Evolutionary conservation across 2,888 invertebrate species (phyloP).

Genomic region (Mythimna albipuncta): DNA sequence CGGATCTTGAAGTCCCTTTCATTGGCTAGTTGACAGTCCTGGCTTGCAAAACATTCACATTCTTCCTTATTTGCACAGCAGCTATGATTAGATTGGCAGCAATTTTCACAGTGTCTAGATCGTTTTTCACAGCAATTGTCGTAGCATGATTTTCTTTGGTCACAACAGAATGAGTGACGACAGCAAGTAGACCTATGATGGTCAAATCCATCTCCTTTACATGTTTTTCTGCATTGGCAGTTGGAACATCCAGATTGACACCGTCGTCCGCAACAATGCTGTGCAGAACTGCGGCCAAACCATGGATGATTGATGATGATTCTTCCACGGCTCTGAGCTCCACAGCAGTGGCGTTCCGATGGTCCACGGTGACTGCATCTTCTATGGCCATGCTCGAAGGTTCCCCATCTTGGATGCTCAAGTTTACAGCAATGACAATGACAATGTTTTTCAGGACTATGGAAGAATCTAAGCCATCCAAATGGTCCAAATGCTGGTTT

Average conservation of each 20-base stretch:
- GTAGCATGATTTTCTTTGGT: background rate
- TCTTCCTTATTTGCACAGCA: background rate
- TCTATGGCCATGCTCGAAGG: background rate
- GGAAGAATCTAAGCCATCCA: background rate
- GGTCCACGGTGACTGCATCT: background rate
- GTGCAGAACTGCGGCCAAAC: constrained; percentile 3
- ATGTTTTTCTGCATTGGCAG: background rate
- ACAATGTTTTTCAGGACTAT: constrained; percentile 11
- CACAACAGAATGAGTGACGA: background rate
- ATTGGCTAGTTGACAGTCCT: background rate
- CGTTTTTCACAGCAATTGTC: background rate
- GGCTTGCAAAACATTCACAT: background rate
- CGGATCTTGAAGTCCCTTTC: constrained; percentile 25
- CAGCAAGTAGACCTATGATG: background rate
- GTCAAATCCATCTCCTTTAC: background rate
- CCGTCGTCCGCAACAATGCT: constrained; percentile 1
- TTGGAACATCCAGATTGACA: background rate
- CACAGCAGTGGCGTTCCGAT: constrained; percentile 6
- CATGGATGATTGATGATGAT: constrained; percentile 15
- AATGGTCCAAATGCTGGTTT: constrained; percentile 11
- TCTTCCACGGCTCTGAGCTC: background rate
- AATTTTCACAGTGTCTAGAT: background rate
- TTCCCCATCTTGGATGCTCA: constrained; percentile 9
- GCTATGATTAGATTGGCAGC: constrained; percentile 12
- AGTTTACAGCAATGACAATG: constrained; percentile 5